phyloP scores from a whole-genome alignment of 2,113 vertebrate genomes.

The Mormoops blainvillei region DNA sequence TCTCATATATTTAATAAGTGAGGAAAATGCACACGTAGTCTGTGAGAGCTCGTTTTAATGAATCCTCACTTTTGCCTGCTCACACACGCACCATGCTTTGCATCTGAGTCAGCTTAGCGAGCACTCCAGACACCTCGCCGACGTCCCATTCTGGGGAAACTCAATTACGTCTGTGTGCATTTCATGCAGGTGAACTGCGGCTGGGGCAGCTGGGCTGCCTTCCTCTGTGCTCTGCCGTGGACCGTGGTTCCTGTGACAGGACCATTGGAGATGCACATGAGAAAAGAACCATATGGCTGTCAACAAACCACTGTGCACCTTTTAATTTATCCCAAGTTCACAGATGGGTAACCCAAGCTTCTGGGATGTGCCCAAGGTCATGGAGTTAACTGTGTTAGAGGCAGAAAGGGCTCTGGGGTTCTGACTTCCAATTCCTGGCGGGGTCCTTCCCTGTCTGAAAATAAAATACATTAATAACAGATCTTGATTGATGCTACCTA shows the following conservation, averaged over 20 bases:
- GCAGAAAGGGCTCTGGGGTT: neutral
- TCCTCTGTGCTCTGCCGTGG: neutral
- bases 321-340: constrained; percentile 54
- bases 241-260: neutral
- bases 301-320: neutral
- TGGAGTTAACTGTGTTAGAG: neutral
- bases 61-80: neutral
- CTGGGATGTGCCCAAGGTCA: constrained; percentile 31
- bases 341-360: neutral
- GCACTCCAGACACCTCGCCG: neutral
- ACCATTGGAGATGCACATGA: constrained; percentile 27
- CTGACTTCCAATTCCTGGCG: neutral
- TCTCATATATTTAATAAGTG: constrained; percentile 2
- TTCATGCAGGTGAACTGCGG: constrained; percentile 57
- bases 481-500: neutral
- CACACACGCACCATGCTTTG: neutral
- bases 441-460: neutral
- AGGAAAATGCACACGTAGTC: neutral
- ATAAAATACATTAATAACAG: neutral
- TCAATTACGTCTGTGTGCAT: constrained; percentile 48
- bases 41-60: constrained; percentile 1
- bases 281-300: constrained; percentile 39
- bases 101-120: neutral
- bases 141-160: neutral
- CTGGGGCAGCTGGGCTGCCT: neutral